Evolutionary conservation across 1,140 invertebrate genomes (phyloP).

Genomic region (Trichoplusia ni): DNA sequence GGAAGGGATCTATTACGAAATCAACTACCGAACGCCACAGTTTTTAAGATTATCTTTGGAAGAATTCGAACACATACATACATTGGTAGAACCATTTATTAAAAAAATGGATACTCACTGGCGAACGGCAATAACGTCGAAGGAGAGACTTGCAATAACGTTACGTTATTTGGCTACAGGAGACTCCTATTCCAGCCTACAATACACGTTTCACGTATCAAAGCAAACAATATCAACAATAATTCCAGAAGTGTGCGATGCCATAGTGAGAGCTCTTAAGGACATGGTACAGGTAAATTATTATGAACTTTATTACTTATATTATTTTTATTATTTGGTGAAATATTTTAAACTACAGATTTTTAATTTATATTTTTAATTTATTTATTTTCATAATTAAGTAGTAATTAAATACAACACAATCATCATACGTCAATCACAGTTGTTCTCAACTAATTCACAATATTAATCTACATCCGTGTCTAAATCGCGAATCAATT

Average conservation of each 20-base stretch:
- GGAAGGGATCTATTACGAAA: slow-evolving; percentile 10
- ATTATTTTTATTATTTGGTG: slow-evolving; percentile 9
- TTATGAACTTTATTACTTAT: slow-evolving; percentile 1
- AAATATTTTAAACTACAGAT: slow-evolving; percentile 10
- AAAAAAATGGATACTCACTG: slow-evolving; percentile 13
- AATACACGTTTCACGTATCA: slow-evolving; percentile 17
- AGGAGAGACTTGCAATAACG: slow-evolving; percentile 9
- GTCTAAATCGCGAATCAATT: too few species aligned
- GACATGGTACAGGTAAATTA: slow-evolving; percentile 27
- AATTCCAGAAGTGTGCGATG: slow-evolving; percentile 25
- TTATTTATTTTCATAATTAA: not conserved
- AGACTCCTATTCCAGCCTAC: slow-evolving; percentile 15
- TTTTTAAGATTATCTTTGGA: slow-evolving; percentile 21
- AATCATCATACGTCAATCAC: slow-evolving; percentile 3
- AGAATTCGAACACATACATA: slow-evolving; percentile 4
- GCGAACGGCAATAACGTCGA: slow-evolving; percentile 12
- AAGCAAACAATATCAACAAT: slow-evolving; percentile 23
- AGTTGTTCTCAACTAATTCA: slow-evolving; percentile 11
- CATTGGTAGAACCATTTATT: too few species aligned
- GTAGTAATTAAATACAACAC: too few species aligned
- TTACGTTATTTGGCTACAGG: slow-evolving; percentile 21
- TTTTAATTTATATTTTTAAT: slow-evolving; percentile 11
- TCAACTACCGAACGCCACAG: slow-evolving; percentile 9
- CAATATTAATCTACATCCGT: slow-evolving; percentile 10
- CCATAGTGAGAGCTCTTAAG: slow-evolving; percentile 12